Evolutionary conservation across 2,113 vertebrate species (phyloP).

Genomic region (Edolisoma coerulescens): DNA sequence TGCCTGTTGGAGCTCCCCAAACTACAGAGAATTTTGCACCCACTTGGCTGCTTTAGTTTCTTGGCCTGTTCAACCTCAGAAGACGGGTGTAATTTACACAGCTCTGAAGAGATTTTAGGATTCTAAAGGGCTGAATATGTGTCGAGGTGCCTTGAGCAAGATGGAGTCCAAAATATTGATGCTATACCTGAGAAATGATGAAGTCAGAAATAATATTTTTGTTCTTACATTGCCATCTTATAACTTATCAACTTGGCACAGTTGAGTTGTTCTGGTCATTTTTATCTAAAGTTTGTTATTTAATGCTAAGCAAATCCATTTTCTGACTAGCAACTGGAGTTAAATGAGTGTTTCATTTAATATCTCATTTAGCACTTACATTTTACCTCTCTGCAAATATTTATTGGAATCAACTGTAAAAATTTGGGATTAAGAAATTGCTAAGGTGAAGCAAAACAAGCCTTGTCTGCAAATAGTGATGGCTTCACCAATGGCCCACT

Average conservation of each 20-base stretch:
- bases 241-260: no score
- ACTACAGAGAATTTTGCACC: neutral
- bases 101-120: neutral
- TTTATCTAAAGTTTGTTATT: neutral
- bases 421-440: neutral
- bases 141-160: neutral
- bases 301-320: neutral
- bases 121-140: neutral
- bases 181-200: neutral
- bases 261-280: neutral
- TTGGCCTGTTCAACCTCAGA: neutral
- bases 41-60: neutral
- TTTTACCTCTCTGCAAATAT: neutral
- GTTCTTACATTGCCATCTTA: rapidly evolving
- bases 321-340: neutral
- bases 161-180: neutral
- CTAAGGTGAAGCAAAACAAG: neutral
- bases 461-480: neutral
- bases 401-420: neutral
- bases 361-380: neutral
- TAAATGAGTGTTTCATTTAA: neutral
- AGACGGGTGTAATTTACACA: neutral
- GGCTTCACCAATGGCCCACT: neutral
- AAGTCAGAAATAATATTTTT: neutral
- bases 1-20: neutral